Evolutionary conservation across 2,888 invertebrate genomes (phyloP).

Genomic region (Hirtodrosophila alboralis): DNA sequence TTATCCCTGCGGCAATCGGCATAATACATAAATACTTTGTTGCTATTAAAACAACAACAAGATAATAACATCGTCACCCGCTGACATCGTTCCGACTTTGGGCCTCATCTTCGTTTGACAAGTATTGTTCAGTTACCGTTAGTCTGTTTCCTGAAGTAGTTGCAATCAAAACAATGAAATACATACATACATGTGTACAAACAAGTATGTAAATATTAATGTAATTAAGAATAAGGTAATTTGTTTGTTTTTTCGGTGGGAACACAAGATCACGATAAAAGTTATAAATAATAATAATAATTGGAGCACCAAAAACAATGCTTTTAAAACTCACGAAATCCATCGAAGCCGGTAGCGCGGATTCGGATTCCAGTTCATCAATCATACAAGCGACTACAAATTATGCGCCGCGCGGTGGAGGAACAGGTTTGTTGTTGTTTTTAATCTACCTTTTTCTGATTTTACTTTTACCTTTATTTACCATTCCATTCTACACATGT

Average conservation of each 20-base stretch:
- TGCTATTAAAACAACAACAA: conserved; percentile 77
- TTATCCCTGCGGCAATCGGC: conserved; percentile 30
- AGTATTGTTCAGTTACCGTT: conserved; percentile 27
- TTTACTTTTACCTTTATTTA: conserved; percentile 2
- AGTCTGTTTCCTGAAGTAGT: conserved; percentile 29
- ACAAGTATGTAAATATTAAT: conserved; percentile 16
- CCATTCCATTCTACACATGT: conserved; percentile 27
- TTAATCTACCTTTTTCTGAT: conserved; percentile 4
- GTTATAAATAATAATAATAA: conserved; percentile 15
- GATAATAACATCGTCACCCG: conserved; percentile 41
- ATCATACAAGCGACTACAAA: conserved; percentile 61
- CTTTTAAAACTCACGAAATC: conserved; percentile 80
- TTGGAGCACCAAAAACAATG: conserved; percentile 61
- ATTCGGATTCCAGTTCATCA: conserved; percentile 67
- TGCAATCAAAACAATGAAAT: conserved; percentile 11
- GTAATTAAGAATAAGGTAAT: conserved; percentile 7
- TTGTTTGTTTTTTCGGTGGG: conserved; percentile 19
- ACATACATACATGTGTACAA: conserved; percentile 4
- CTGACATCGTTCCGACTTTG: conserved; percentile 51
- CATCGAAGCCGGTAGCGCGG: conserved; percentile 70
- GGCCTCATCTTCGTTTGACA: conserved; percentile 32
- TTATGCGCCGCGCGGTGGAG: conserved; percentile 68
- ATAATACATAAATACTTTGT: conserved; percentile 44
- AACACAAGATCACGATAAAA: conserved; percentile 14
- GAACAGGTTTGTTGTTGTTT: conserved; percentile 78